Percentiles rank a stretch among this genome's conserved stretches.
These are phyloP conservation scores for Mesorhabditis sp. DNA, from an alignment of 2,888 invertebrate genomes.

Conservation along the genomic window DNA sequence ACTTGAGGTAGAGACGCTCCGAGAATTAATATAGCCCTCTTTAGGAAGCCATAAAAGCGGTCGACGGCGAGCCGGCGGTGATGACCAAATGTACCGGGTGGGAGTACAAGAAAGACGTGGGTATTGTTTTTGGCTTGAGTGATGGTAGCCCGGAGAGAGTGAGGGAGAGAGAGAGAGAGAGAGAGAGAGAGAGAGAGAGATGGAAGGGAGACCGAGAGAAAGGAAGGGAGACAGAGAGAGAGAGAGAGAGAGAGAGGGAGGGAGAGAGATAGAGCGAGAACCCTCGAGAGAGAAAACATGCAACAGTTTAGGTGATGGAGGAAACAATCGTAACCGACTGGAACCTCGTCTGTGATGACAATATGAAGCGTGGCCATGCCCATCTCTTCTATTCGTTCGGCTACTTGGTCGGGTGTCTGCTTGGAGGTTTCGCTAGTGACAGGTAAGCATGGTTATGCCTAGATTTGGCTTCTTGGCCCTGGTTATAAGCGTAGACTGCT, in stretches of 20 bases:
- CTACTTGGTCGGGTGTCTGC: slow-evolving; percentile 55
- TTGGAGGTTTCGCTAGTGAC: slow-evolving; percentile 55
- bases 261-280: too few relatives aligned
- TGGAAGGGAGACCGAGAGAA: too few relatives aligned
- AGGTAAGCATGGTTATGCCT: slow-evolving; percentile 19
- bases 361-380: slow-evolving; percentile 56
- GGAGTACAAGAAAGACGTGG: slow-evolving; percentile 49
- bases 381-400: slow-evolving; percentile 58
- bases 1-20: slow-evolving; percentile 23
- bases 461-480: background rate
- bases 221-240: too few relatives aligned
- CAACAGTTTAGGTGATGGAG: slow-evolving; percentile 41
- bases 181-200: too few relatives aligned
- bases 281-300: background rate
- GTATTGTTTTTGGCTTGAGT: slow-evolving; percentile 5
- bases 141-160: too few relatives aligned
- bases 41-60: slow-evolving; percentile 7
- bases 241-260: too few relatives aligned
- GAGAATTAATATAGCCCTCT: background rate
- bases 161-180: too few relatives aligned
- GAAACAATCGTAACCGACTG: slow-evolving; percentile 58
- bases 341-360: slow-evolving; percentile 57
- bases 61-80: slow-evolving; percentile 30
- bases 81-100: slow-evolving; percentile 44
- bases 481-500: background rate